A percentile compares a stretch with the other conserved stretches of the same genome.
These are phyloP conservation scores for Empis livida DNA, from an alignment of 2,888 invertebrate species.

Conservation along the genomic window DNA sequence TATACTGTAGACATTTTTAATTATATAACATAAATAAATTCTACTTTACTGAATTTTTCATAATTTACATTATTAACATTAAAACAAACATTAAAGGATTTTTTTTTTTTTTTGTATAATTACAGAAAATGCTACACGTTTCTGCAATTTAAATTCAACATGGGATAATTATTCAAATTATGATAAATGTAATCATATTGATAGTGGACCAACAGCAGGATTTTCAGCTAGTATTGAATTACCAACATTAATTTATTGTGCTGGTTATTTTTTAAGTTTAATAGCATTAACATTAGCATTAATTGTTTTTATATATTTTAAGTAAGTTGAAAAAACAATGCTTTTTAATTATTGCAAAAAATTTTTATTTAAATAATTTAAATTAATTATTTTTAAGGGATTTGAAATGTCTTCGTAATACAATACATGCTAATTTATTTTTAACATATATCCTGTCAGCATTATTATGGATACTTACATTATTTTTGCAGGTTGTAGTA, in stretches of 20 bases:
- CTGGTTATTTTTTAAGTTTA: constrained; percentile 73
- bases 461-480: constrained; percentile 76
- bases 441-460: constrained; percentile 81
- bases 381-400: constrained; percentile 53
- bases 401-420: constrained; percentile 80
- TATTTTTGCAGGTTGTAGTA: constrained; percentile 55
- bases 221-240: constrained; percentile 36
- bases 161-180: constrained; percentile 75
- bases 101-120: constrained; percentile 15
- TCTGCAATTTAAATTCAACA: constrained; percentile 59
- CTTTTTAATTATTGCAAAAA: not conserved
- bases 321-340: constrained; percentile 47
- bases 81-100: not conserved
- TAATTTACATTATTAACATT: too few relatives aligned
- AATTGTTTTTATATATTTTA: constrained; percentile 77
- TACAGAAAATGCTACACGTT: constrained; percentile 74
- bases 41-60: too few relatives aligned
- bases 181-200: constrained; percentile 47
- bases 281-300: constrained; percentile 71
- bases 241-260: constrained; percentile 64
- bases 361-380: not conserved
- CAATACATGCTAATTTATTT: constrained; percentile 90
- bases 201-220: constrained; percentile 43
- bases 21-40: too few relatives aligned
- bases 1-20: too few relatives aligned